Evolutionary conservation across 2,888 invertebrate genomes (phyloP).

Genomic region (Zygogramma bicolorata): DNA sequence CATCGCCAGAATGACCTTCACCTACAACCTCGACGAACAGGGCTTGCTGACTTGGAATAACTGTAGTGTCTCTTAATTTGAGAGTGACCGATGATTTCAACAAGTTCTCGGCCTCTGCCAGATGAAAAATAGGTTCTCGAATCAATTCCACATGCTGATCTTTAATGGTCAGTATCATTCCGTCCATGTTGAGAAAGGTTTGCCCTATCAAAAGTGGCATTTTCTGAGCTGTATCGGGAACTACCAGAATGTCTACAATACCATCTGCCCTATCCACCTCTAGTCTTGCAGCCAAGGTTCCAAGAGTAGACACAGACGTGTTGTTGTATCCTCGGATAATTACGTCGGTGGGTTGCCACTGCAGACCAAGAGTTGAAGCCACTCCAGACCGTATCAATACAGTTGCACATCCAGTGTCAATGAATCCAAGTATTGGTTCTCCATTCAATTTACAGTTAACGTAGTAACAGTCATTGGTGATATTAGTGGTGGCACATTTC

Average conservation of each 20-base stretch:
- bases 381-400: no score
- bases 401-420: not conserved
- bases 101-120: no score
- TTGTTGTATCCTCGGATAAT: not conserved
- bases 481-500: not conserved
- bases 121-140: no score
- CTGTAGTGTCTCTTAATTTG: no score
- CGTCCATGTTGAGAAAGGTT: not conserved
- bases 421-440: conserved; percentile 20
- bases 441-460: not conserved
- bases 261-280: not conserved
- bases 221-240: not conserved
- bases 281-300: not conserved
- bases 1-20: not conserved
- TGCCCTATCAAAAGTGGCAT: not conserved
- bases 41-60: not conserved
- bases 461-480: not conserved
- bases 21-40: not conserved
- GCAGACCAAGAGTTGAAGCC: not conserved
- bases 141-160: not conserved
- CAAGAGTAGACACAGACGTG: not conserved
- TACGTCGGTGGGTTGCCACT: not conserved
- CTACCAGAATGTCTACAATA: not conserved
- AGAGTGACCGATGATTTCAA: not conserved
- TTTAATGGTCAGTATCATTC: not conserved